Evolutionary conservation across 1,140 invertebrate genomes (phyloP).

Genomic region (Sarcophaga peregrina): DNA sequence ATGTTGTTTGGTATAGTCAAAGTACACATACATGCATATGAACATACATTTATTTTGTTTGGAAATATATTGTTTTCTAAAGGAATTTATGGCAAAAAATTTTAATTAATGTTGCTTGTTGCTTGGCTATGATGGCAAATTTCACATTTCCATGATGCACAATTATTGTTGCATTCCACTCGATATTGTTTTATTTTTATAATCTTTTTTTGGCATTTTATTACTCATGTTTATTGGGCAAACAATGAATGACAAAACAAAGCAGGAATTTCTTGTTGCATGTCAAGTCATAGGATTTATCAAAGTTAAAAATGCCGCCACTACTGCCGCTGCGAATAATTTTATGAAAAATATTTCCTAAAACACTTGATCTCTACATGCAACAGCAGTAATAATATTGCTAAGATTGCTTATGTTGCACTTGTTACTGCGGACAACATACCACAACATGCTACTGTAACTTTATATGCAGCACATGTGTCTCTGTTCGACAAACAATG

Average conservation of each 20-base stretch:
- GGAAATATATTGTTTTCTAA: not conserved
- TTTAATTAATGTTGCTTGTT: no score
- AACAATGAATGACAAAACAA: no score
- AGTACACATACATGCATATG: no score
- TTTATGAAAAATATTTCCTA: constrained; percentile 8
- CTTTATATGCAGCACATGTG: constrained; percentile 10
- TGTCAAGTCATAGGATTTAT: not conserved
- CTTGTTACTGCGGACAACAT: not conserved
- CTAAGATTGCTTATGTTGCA: not conserved
- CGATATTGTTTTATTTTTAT: no score
- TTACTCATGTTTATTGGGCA: no score
- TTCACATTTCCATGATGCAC: no score
- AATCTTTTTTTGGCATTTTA: no score
- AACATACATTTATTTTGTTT: no score
- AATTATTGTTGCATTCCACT: no score
- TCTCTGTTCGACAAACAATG: not conserved
- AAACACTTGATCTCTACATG: constrained; percentile 7
- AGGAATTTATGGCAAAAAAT: not conserved
- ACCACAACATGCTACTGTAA: not conserved
- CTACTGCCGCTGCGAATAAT: not conserved
- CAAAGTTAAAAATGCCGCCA: constrained; percentile 13
- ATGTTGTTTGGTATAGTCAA: no score
- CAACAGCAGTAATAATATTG: not conserved
- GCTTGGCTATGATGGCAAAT: no score
- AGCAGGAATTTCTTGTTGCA: not conserved